A percentile compares a stretch with the other conserved stretches of the same genome.
Evolutionary conservation across 2,888 invertebrate species (phyloP).

Genomic region (Eristalinus aeneus): DNA sequence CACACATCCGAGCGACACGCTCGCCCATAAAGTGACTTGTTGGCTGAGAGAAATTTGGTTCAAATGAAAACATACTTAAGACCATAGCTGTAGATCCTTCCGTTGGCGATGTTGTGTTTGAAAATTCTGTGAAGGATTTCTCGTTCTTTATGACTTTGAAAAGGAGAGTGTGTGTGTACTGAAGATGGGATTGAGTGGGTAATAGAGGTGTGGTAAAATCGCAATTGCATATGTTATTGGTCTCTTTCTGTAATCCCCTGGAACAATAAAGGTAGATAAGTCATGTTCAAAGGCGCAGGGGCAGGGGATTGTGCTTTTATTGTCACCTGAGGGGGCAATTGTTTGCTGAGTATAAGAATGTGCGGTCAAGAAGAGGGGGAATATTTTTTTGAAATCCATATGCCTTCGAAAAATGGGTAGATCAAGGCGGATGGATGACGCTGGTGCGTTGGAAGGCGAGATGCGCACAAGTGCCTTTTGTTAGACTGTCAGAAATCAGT

Average conservation of each 20-base stretch:
- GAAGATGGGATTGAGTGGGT: constrained; percentile 50
- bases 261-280: constrained; percentile 55
- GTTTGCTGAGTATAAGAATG: constrained; percentile 51
- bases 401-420: constrained; percentile 6
- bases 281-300: constrained; percentile 32
- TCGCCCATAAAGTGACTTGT: not conserved
- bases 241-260: constrained; percentile 50
- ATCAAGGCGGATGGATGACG: not conserved
- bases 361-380: not conserved
- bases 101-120: constrained; percentile 9
- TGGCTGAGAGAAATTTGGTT: constrained; percentile 21
- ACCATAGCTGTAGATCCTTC: constrained; percentile 1
- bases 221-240: constrained; percentile 68
- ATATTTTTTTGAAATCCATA: constrained; percentile 50
- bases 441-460: too few species aligned
- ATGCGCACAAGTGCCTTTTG: not conserved
- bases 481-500: not conserved
- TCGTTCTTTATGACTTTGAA: constrained; percentile 44
- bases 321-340: constrained; percentile 51
- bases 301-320: constrained; percentile 31
- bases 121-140: constrained; percentile 47
- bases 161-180: constrained; percentile 20
- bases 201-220: constrained; percentile 60
- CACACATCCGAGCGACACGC: not conserved
- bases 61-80: constrained; percentile 55